phyloP scores from a whole-genome alignment of 1,140 invertebrate genomes.

The Stratiolaelaps scimitus region DNA sequence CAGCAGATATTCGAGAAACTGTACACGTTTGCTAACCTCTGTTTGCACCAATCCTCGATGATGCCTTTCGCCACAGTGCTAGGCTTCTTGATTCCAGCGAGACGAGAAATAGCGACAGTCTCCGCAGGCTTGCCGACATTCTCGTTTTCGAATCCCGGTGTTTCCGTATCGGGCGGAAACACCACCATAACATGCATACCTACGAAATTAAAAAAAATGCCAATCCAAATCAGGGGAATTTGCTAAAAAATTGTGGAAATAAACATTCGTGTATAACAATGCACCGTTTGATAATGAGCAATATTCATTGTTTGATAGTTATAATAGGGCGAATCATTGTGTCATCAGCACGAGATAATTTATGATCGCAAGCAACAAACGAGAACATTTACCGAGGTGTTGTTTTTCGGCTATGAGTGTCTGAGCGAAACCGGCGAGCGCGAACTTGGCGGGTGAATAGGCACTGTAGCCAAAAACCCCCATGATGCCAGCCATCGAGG shows the following conservation, averaged over 20 bases:
- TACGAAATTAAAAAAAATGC: too few relatives aligned
- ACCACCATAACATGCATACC: constrained; percentile 56
- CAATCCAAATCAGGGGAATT: too few relatives aligned
- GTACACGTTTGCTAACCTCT: constrained; percentile 22
- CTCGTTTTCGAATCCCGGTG: constrained; percentile 80
- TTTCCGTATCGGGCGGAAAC: constrained; percentile 92
- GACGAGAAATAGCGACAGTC: constrained; percentile 26
- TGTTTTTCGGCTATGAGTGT: constrained; percentile 39
- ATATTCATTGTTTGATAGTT: too few relatives aligned
- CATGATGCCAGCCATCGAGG: constrained; percentile 74
- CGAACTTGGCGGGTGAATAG: constrained; percentile 87
- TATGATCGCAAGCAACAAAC: too few relatives aligned
- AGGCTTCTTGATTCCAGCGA: constrained; percentile 2
- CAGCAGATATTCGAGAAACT: constrained; percentile 13
- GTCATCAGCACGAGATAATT: too few relatives aligned
- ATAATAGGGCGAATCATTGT: too few relatives aligned
- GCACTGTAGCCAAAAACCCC: constrained; percentile 83
- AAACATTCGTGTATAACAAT: too few relatives aligned
- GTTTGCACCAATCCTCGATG: background rate
- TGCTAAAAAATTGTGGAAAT: too few relatives aligned
- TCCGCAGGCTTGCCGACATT: constrained; percentile 53
- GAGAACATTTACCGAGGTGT: constrained; percentile 1
- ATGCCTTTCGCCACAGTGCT: background rate
- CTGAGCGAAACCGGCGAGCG: constrained; percentile 82
- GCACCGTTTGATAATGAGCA: too few relatives aligned